These are phyloP conservation scores for Notodonta dromedarius DNA, from an alignment of 2,888 invertebrate genomes.

Conservation along the genomic window DNA sequence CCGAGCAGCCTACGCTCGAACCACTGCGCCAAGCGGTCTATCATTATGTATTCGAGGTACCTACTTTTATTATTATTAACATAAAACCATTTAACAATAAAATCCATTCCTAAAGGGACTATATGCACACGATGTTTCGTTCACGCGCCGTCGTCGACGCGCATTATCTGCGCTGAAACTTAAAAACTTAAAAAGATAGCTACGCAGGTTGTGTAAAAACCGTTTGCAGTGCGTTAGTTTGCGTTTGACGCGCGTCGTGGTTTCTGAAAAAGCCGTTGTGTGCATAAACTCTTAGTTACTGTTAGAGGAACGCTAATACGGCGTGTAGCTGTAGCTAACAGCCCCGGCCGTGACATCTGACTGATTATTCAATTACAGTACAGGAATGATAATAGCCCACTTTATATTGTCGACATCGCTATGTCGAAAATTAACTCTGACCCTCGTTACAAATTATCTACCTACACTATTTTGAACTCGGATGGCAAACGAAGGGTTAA, in stretches of 20 bases:
- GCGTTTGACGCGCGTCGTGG: too few relatives aligned
- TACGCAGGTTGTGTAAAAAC: too few relatives aligned
- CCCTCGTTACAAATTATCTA: constrained; percentile 31
- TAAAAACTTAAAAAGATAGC: too few relatives aligned
- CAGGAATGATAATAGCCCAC: constrained; percentile 29
- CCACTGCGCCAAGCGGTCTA: too few relatives aligned
- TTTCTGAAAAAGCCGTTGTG: too few relatives aligned
- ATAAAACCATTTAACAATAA: background rate
- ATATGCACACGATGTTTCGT: too few relatives aligned
- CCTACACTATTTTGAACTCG: constrained; percentile 18
- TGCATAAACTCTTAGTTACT: background rate
- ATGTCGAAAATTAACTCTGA: constrained; percentile 39
- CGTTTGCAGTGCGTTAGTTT: too few relatives aligned
- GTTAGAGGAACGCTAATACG: constrained; percentile 16
- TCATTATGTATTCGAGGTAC: too few relatives aligned
- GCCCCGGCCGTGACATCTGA: constrained; percentile 18
- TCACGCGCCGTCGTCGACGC: too few relatives aligned
- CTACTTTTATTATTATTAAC: too few relatives aligned
- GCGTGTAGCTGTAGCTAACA: constrained; percentile 3
- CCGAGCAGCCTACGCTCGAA: too few relatives aligned
- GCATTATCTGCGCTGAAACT: too few relatives aligned
- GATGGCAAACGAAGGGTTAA: constrained; percentile 12
- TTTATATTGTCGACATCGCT: constrained; percentile 36
- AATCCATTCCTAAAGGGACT: background rate
- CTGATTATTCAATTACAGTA: constrained; percentile 36